These are phyloP conservation scores for Mellivora capensis DNA, from an alignment of 2,113 vertebrate genomes.

Conservation along the genomic window DNA sequence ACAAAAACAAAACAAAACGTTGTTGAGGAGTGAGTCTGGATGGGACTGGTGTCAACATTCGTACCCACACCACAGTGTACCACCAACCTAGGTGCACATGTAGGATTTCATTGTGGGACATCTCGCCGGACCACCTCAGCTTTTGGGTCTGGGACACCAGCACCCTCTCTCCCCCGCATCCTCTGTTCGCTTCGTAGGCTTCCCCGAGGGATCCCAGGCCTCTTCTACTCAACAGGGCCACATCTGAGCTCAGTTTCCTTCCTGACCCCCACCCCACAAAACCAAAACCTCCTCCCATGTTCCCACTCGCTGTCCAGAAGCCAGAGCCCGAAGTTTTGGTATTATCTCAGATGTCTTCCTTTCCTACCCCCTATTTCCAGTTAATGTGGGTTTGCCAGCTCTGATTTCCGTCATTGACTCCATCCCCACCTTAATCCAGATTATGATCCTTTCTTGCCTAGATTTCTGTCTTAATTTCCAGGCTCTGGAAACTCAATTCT, in stretches of 20 bases:
- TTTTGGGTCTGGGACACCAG: background rate
- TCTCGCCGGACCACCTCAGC: background rate
- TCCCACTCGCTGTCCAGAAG: background rate
- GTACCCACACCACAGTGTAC: too few relatives aligned
- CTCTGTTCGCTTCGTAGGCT: background rate
- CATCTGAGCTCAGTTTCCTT: background rate
- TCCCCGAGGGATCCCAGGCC: background rate
- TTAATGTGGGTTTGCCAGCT: background rate
- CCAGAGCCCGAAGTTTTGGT: background rate
- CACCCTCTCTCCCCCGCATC: background rate
- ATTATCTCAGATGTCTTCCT: background rate
- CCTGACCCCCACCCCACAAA: rapidly evolving
- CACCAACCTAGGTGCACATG: background rate
- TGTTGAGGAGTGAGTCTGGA: background rate
- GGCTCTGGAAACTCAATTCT: background rate
- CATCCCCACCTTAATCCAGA: background rate
- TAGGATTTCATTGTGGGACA: background rate
- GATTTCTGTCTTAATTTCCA: background rate
- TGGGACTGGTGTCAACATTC: background rate
- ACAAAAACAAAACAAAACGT: background rate
- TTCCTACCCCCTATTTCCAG: background rate
- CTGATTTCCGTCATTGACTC: background rate
- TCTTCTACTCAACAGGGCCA: background rate
- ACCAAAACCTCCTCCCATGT: background rate
- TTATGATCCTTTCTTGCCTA: background rate